Conservation (phyloP, 2,888 invertebrate species). For the Amiota minor region DNA sequence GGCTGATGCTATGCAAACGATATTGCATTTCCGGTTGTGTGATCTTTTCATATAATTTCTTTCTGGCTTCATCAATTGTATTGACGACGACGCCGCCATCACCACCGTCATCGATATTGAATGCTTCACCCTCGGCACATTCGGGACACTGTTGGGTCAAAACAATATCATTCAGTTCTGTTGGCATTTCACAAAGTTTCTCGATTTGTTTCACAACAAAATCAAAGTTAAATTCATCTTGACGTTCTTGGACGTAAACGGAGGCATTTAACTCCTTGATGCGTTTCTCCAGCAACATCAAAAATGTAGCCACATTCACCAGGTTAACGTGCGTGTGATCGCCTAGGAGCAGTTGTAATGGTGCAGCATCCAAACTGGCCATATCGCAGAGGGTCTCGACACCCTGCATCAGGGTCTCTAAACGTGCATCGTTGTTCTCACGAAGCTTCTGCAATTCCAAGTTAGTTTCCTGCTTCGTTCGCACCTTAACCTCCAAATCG, state of each 20-base stretch:
- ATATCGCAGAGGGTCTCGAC: slow-evolving; percentile 70
- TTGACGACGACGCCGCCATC: slow-evolving; percentile 62
- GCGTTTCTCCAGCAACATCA: slow-evolving; percentile 75
- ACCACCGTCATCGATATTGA: slow-evolving; percentile 70
- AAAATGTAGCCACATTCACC: slow-evolving; percentile 76
- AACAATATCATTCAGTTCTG: slow-evolving; percentile 75
- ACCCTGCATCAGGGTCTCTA: slow-evolving; percentile 62
- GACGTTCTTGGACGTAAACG: slow-evolving; percentile 72
- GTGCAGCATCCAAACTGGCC: slow-evolving; percentile 75
- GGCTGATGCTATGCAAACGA: slow-evolving; percentile 71
- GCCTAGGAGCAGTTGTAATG: slow-evolving; percentile 75
- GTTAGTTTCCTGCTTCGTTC: slow-evolving; percentile 56
- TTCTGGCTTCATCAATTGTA: slow-evolving; percentile 57
- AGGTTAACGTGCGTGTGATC: slow-evolving; percentile 77
- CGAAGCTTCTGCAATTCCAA: slow-evolving; percentile 46
- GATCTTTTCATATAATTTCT: slow-evolving; percentile 69
- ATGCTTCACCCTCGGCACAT: slow-evolving; percentile 72
- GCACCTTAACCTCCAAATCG: slow-evolving; percentile 55
- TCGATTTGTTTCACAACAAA: slow-evolving; percentile 68
- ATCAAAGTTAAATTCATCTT: slow-evolving; percentile 50
- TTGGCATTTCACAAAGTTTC: slow-evolving; percentile 69
- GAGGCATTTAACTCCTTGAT: slow-evolving; percentile 76
- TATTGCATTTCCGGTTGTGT: slow-evolving; percentile 73
- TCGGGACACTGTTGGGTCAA: slow-evolving; percentile 73
- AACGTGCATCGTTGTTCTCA: slow-evolving; percentile 55